A percentile compares a stretch with the other conserved stretches of the same genome.
These are phyloP conservation scores for Cyclura pinguis DNA, from an alignment of 2,797 vertebrate genomes.

Conservation along the genomic window DNA sequence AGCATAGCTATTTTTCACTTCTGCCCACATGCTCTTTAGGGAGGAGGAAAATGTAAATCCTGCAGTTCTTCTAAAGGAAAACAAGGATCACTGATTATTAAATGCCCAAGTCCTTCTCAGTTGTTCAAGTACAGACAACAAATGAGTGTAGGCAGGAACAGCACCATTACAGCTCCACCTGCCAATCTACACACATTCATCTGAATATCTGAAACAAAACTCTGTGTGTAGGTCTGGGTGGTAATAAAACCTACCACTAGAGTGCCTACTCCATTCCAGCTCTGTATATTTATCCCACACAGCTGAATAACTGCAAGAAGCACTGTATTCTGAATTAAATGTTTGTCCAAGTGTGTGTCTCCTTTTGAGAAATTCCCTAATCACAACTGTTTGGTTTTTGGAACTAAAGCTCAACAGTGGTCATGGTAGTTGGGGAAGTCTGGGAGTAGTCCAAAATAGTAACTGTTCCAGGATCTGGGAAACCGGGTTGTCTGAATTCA, in stretches of 20 bases:
- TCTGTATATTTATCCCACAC: background rate
- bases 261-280: background rate
- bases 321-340: background rate
- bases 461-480: no score
- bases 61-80: background rate
- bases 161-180: background rate
- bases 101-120: background rate
- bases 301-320: background rate
- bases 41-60: background rate
- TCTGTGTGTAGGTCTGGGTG: no score
- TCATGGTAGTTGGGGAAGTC: no score
- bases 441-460: no score
- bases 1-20: constrained; percentile 16
- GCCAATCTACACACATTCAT: background rate
- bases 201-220: background rate
- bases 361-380: background rate
- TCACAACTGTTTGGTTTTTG: background rate
- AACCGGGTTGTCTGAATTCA: background rate
- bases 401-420: background rate
- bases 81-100: background rate
- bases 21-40: constrained; percentile 41
- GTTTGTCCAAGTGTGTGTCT: background rate
- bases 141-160: background rate
- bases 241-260: background rate
- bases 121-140: background rate